Base-by-base conservation (phyloP, 2,113 vertebrate genomes). In the Syrrhaptes paradoxus region DNA sequence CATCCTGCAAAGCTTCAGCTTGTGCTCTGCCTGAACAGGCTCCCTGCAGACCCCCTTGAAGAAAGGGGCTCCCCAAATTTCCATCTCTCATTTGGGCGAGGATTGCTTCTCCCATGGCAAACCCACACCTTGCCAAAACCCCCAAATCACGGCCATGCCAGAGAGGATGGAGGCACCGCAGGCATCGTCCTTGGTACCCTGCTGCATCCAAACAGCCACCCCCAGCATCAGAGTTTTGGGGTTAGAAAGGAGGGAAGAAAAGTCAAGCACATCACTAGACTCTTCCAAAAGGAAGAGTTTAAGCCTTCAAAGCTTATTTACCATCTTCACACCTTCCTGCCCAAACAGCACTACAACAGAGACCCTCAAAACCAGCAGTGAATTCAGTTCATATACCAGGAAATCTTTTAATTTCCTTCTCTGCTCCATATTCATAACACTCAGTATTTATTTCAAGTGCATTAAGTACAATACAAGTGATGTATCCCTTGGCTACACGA, bases 141-240 rank as follows among this genome's bases (percentile, higher is more conserved):
- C 74, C 10, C 2, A 2, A 46, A 36, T 54, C 11, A 14, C 0
- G 1, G 52, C 29, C 34, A 3, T 0, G 15, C 25, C 24, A 52
- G 31, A 32, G 36, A 58, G 32, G 68, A 75, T 2, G 21, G 32
- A 24, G 45, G 25, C 17, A 80, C 8, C 17, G 1, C 14, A 34
- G 34, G 15, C 36, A 68, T 26, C 1, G 1, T 4, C 21, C 17
- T 71, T 1, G 2, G 29, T 5, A 10, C 32, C 36, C 19, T 1
- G 0, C n/a, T 46, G 57, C 6, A 1, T 19, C 32, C 54, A 4
- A 22, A 32, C 48, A 55, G 83, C 28, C 51, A 28, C 12, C 21
- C 10, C 46, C 20, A 18, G 36, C 13, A n/a, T 4, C 4, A 43
- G n/a, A 2, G 9, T 15, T 48, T 48, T 0, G 5, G 38, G 11